Percentiles rank a stretch among this genome's conserved stretches.
phyloP scores from a whole-genome alignment of 2,797 vertebrate species.

The Lithobates pipiens region DNA sequence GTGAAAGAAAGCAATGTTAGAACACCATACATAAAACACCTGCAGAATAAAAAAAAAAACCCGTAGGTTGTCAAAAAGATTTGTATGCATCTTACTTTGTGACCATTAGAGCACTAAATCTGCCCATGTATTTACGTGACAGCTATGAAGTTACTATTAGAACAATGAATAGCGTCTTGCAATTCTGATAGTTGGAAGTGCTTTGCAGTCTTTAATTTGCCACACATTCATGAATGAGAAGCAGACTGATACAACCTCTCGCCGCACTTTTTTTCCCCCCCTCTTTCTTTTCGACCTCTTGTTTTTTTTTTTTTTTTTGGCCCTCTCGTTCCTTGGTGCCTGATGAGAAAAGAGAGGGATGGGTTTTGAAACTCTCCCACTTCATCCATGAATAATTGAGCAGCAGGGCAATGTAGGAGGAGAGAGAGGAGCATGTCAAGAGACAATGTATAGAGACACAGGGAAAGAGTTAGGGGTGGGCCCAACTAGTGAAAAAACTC shows the following conservation, averaged over 20 bases:
- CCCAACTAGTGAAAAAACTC: constrained; percentile 68
- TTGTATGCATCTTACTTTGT: constrained; percentile 67
- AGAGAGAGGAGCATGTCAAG: constrained; percentile 27
- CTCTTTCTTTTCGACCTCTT: not conserved
- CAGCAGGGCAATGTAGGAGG: constrained; percentile 23
- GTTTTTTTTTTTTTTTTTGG: constrained; percentile 13
- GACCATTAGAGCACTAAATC: constrained; percentile 66
- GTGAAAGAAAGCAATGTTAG: constrained; percentile 63
- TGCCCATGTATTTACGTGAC: constrained; percentile 81
- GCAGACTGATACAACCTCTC: constrained; percentile 30
- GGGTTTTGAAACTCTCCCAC: constrained; percentile 25
- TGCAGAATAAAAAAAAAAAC: constrained; percentile 73
- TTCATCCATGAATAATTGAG: constrained; percentile 50
- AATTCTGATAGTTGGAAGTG: constrained; percentile 65
- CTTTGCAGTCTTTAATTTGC: constrained; percentile 68
- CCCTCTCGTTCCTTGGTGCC: constrained; percentile 1
- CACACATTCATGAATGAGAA: constrained; percentile 67
- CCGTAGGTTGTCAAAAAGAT: constrained; percentile 64
- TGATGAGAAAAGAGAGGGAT: constrained; percentile 1
- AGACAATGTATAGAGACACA: constrained; percentile 29
- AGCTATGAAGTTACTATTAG: constrained; percentile 82
- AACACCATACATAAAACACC: constrained; percentile 77
- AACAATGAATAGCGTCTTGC: constrained; percentile 74
- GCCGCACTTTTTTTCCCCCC: not conserved
- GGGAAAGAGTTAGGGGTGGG: constrained; percentile 59